Evolutionary conservation across 2,888 invertebrate genomes (phyloP).

Genomic region (Tenthredo mesomela): DNA sequence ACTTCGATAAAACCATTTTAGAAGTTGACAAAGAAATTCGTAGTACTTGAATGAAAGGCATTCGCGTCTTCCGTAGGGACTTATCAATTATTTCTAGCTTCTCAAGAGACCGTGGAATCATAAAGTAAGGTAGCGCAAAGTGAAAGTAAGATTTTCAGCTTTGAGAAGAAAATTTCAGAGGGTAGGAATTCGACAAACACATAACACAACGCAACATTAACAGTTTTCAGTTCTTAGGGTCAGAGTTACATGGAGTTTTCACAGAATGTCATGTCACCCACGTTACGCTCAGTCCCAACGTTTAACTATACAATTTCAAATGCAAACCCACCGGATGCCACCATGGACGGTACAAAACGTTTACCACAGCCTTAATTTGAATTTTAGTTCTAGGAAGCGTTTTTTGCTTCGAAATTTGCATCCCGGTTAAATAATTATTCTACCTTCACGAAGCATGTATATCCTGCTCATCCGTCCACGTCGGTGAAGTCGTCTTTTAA

Average conservation of each 20-base stretch:
- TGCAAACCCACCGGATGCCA: constrained; percentile 24
- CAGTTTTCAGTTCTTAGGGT: background rate
- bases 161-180: background rate
- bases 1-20: background rate
- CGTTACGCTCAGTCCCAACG: background rate
- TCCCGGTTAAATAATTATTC: constrained; percentile 16
- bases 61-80: background rate
- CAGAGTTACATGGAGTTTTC: constrained; percentile 5
- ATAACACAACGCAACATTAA: background rate
- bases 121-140: background rate
- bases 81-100: constrained; percentile 4
- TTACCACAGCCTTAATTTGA: constrained; percentile 28
- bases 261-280: constrained; percentile 19
- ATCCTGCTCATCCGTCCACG: background rate
- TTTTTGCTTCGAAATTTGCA: constrained; percentile 29
- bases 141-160: background rate
- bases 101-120: background rate
- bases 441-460: background rate
- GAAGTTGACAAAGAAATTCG: constrained; percentile 11
- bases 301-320: constrained; percentile 34
- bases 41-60: background rate
- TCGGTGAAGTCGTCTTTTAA: background rate
- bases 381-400: constrained; percentile 19
- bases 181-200: background rate
- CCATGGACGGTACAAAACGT: constrained; percentile 30